phyloP scores from a whole-genome alignment of 1,140 invertebrate genomes.

The Tetramorium simillimum region DNA sequence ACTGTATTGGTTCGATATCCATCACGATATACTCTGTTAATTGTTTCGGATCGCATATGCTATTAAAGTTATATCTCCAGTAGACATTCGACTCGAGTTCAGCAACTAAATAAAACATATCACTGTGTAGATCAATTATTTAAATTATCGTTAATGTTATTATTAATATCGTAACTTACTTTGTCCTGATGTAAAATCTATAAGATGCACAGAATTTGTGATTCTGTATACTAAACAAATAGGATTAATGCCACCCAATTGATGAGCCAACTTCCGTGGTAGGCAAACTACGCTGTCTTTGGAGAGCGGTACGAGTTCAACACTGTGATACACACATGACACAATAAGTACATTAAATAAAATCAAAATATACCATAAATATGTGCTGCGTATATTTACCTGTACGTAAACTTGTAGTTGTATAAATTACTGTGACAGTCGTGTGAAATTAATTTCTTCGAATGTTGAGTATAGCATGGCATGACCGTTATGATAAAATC shows the following conservation, averaged over 20 bases:
- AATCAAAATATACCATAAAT: not conserved
- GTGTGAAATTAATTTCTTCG: constrained; percentile 98
- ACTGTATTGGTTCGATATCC: constrained; percentile 94
- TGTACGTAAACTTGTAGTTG: constrained; percentile 97
- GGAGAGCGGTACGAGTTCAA: constrained; percentile 98
- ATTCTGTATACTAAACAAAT: constrained; percentile 96
- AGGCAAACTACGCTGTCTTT: constrained; percentile 98
- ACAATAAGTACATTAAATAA: not conserved
- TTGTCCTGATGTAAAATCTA: constrained; percentile 97
- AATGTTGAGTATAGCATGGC: constrained; percentile 94
- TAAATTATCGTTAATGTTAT: constrained; percentile 32
- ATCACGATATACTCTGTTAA: constrained; percentile 97
- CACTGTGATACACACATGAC: constrained; percentile 85
- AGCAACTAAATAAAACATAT: constrained; percentile 87
- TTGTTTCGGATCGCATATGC: constrained; percentile 96
- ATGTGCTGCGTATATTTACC: constrained; percentile 73
- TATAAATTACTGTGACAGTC: constrained; percentile 98
- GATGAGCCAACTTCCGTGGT: no score
- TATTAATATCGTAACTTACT: constrained; percentile 86
- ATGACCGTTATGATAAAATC: constrained; percentile 96
- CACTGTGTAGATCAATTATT: constrained; percentile 28
- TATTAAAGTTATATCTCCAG: constrained; percentile 94
- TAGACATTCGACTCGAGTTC: constrained; percentile 93
- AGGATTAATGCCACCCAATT: constrained; percentile 96
- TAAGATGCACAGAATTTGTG: constrained; percentile 95